Base-by-base conservation (phyloP, 2,888 invertebrate genomes). In the Drosophila suboccidentalis region DNA sequence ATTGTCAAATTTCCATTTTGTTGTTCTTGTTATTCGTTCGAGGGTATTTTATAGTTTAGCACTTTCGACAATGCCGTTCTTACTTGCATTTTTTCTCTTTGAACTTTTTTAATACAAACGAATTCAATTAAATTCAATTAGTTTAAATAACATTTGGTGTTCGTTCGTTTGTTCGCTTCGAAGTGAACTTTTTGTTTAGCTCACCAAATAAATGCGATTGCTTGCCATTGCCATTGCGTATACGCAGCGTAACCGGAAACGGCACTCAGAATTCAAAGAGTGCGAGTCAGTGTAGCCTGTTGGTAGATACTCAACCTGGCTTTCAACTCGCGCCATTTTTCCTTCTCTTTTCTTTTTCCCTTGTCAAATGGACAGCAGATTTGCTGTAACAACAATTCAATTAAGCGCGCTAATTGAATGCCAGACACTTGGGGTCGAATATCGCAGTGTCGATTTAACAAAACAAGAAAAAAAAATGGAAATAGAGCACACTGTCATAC, bases 331-430 rank as follows among this genome's bases (percentile, higher is more conserved):
- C 8, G 13, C 22, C 22, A 36, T 26, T n/a, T 6, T 36, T 17
- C n/a, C 2, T 22, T 11, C 11, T 29, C 22, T 34, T n/a, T 44
- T 22, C 44, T 47, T 39, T 50, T 50, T 63, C 58, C 47, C 44
- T 26, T 22, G 53, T 63, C 51, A 67, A 80, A 86, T 67, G 77
- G 70, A 51, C 65, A 75, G 71, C 84, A 80, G 90, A 89, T 89
- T 89, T 87, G 79, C 87, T 65, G 81, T 74, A 89, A 89, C 78
- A 90, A 89, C 90, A 90, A 91, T 88, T 90, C 87, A 91, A 90
- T 90, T 91, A 90, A 84, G 84, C 80, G 74, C 65, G 88, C 90
- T 90, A 90, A 90, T 90, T 90, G 90, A 90, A 89, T 80, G 89
- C 71, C 76, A 65, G 75, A 44, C 65, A 74, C 68, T 67, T 76